phyloP scores from a whole-genome alignment of 2,888 invertebrate genomes.

The Tenthredo distinguenda region DNA sequence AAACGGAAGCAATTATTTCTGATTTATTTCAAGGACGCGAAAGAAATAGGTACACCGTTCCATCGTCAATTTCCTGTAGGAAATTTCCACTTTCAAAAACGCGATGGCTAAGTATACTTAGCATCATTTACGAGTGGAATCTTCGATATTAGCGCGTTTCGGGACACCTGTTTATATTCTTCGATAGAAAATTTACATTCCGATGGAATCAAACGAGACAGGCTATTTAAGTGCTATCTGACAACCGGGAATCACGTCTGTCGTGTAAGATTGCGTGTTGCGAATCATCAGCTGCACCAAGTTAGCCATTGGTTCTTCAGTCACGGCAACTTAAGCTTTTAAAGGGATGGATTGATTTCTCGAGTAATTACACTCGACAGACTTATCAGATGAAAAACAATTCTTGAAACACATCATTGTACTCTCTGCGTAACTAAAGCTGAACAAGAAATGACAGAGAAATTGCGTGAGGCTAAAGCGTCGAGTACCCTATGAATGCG shows the following conservation, averaged over 20 bases:
- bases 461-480: neutral
- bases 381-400: neutral
- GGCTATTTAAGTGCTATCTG: slow-evolving; percentile 26
- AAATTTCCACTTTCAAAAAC: slow-evolving; percentile 31
- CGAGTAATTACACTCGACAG: slow-evolving; percentile 2
- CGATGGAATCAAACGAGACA: neutral
- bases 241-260: slow-evolving; percentile 14
- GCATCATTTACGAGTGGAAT: slow-evolving; percentile 12
- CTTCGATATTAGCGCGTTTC: slow-evolving; percentile 14
- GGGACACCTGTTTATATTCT: slow-evolving; percentile 25
- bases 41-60: slow-evolving; percentile 20
- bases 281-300: slow-evolving; percentile 36
- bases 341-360: slow-evolving; percentile 39
- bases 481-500: neutral
- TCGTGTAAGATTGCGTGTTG: slow-evolving; percentile 38
- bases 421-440: neutral
- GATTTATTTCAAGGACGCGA: slow-evolving; percentile 38
- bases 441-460: neutral
- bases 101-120: neutral
- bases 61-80: slow-evolving; percentile 27
- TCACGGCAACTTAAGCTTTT: slow-evolving; percentile 12
- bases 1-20: slow-evolving; percentile 48
- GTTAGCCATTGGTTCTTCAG: slow-evolving; percentile 31
- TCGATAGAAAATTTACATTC: slow-evolving; percentile 45
- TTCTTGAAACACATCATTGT: neutral